Evolutionary conservation across 2,113 vertebrate species (phyloP).

Genomic region (Lota lota): DNA sequence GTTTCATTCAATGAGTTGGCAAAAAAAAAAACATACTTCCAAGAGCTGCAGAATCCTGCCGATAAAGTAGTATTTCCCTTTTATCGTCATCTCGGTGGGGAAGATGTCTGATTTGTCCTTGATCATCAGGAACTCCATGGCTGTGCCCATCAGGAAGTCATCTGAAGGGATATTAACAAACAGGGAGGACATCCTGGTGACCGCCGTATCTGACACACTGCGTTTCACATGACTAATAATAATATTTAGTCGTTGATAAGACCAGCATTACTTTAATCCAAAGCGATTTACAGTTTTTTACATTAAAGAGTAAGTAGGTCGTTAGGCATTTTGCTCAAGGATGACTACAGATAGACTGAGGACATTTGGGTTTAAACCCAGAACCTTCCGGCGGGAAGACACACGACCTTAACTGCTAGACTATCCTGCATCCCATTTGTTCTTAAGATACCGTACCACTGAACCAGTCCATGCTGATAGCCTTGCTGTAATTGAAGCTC

Average conservation of each 20-base stretch:
- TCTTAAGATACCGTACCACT: constrained; percentile 61
- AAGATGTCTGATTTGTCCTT: constrained; percentile 66
- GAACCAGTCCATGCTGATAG: constrained; percentile 61
- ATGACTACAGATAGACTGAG: constrained; percentile 28
- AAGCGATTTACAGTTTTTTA: no score
- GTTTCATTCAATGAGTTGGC: background rate
- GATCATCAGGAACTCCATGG: constrained; percentile 69
- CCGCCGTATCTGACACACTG: no score
- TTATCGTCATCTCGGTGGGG: constrained; percentile 75
- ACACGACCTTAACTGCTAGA: no score
- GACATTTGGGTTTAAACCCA: no score
- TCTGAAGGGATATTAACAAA: constrained; percentile 56
- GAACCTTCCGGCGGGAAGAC: no score
- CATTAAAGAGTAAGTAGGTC: no score
- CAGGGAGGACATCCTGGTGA: no score
- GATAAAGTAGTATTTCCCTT: constrained; percentile 65
- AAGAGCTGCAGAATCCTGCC: constrained; percentile 72
- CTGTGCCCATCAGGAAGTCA: constrained; percentile 70
- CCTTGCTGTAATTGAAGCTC: constrained; percentile 76
- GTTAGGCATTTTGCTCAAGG: background rate
- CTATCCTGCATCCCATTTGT: no score
- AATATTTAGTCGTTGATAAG: no score
- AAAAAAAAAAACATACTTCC: constrained; percentile 71
- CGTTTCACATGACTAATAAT: no score
- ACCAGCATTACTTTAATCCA: no score